Evolutionary conservation across 2,797 vertebrate genomes (phyloP), one percentile per base, ranked within the genome.

Genomic region (Chelmon rostratus): DNA sequence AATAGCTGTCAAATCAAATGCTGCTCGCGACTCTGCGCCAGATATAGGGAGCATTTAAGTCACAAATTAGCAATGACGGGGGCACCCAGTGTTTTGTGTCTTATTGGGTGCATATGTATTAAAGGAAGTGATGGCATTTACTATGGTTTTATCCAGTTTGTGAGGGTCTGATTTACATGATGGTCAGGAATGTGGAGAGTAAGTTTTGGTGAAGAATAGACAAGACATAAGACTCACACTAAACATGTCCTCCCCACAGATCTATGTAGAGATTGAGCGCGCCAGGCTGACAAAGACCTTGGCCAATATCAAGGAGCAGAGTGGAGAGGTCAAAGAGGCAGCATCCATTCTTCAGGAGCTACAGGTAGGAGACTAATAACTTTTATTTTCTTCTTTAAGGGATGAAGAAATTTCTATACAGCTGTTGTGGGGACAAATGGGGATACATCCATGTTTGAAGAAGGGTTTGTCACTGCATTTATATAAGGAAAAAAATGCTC

Each of bases 261-360:
- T 99, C 68, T 99, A 99, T 35, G 98, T 99, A 68, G 98, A 99
- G 94, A 99, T 99, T 5, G 98, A 99, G 83, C 97, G 98, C 4
- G 98, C 98, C 44, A 96, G 98, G 54, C 94, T 99, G 78, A 98
- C 98, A 6, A 99, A 98, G 89, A 99, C 96, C 0, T 92, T 99
- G 72, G 98, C 97, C 18, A 93, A 90, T 46, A 99, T 99, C 89
- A 99, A 99, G 91, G 98, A 99, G 23, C 94, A 98, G 92, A 97
- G 87, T 0, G 98, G 97, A 19, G 98, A 99, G 0, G 96, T 99
- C 76, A 99, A 97, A 87, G 98, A 99, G 84, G 98, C 98, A 18
- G 97, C 98, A 40, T 89, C 97, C 28, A 99, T 99, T 91, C 95
- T 99, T 78, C 98, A 99, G 33, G 98, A 99, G 68, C 89, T 99